Percentiles rank a stretch among this genome's conserved stretches.
phyloP scores from a whole-genome alignment of 2,888 invertebrate species.

The Pterostichus niger region DNA sequence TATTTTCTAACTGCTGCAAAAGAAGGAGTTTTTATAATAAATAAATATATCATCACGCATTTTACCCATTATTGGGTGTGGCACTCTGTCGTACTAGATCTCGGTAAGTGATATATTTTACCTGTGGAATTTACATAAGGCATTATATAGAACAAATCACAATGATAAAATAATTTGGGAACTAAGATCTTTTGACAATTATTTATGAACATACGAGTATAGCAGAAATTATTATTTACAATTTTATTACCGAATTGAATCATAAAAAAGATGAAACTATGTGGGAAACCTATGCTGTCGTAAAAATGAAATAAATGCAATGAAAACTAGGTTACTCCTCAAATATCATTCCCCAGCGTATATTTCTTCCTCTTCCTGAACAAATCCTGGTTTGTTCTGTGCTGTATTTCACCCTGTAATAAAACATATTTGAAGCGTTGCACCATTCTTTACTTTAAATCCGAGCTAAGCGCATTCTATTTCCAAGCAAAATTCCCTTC shows the following conservation, averaged over 20 bases:
- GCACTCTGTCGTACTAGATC: too few species aligned
- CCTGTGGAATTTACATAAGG: too few species aligned
- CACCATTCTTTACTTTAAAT: conserved; percentile 54
- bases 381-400: conserved; percentile 27
- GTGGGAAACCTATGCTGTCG: conserved; percentile 20
- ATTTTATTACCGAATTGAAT: conserved; percentile 25
- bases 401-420: conserved; percentile 34
- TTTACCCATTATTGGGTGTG: too few species aligned
- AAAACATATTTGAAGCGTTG: conserved; percentile 53
- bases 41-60: too few species aligned
- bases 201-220: too few species aligned
- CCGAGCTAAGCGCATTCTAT: conserved; percentile 53
- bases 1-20: too few species aligned
- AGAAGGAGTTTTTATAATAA: too few species aligned
- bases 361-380: conserved; percentile 3
- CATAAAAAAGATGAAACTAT: conserved; percentile 20
- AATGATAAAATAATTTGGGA: too few species aligned
- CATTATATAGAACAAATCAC: too few species aligned
- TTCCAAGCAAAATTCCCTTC: conserved; percentile 41
- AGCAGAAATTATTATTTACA: too few species aligned
- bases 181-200: too few species aligned
- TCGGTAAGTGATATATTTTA: too few species aligned
- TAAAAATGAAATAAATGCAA: conserved; percentile 46
- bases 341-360: conserved; percentile 12
- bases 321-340: conserved; percentile 13